Base-by-base conservation (phyloP, 2,113 vertebrate species). In the Thamnaconus septentrionalis region DNA sequence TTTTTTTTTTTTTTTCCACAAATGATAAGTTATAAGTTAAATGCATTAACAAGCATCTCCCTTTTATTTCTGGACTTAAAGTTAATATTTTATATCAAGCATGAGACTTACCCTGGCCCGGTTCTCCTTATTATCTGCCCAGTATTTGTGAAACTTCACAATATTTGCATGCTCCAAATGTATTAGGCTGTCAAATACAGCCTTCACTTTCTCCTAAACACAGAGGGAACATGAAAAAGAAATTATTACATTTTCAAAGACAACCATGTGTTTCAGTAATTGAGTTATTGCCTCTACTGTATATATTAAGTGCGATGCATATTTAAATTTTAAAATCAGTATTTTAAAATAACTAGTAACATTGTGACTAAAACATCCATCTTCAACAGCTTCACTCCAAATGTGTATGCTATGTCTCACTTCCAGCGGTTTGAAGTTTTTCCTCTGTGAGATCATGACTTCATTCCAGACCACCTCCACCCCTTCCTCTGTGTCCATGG, bases 391-490 rank as follows among this genome's bases (percentile, higher is more conserved):
- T 71, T 52, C 12, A 41, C 12, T 55, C 5, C 2, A 48, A 18
- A 6, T 60, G 4, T 49, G 8, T 46, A 46, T 53, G 11, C 4
- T 12, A 12, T 1, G 79, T 90, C 71, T 76, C 78, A 98, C 97
- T 92, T 98, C 96, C 84, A 98, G 94, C 46, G 93, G 89, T 73
- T 98, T 98, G 40, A 97, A 97, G 89, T 98, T 98, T 87, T 97
- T 99, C 69, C 95, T 87, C 75, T 98, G 96, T 6, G 97, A 99
- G 73, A 98, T 98, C 86, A 98, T 96, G 43, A 98, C 96, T 85
- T 99, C 96, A 65, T 98, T 98, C 97, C 97, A 99, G 7, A 98
- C 97, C 2, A 99, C 97, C 61, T 99, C 97, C 70, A 99, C 97
- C 0, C 96, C 96, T 67, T 99, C 97, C 82, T 99, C 97, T 0